Evolutionary conservation across 2,113 vertebrate species (phyloP), one percentile per base, ranked within the genome.

Genomic region (Eleginops maclovinus): DNA sequence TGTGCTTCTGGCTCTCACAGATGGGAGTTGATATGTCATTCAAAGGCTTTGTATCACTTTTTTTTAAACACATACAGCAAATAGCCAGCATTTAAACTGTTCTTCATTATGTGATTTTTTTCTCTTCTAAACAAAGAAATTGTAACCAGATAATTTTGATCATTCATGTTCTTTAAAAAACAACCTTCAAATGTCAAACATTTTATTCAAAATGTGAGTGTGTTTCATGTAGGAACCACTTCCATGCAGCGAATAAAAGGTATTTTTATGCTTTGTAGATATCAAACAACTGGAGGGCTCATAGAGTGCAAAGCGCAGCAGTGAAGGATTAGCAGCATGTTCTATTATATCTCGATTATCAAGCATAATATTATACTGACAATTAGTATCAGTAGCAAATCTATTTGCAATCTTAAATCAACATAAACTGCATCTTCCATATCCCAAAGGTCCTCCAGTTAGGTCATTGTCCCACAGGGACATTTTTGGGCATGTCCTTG

Each of bases 21-120:
- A 53, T 59, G 26, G 75, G 59, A 71, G 28, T 6, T 75, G 69
- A 74, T 82, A 55, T 82, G 66, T 72, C 17, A 8, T 62, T 66
- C 43, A 50, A 44, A 56, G 22, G 75, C 44, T 82, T 56, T 68
- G 16, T 40, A 13, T 21, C 49, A 55, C 24, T 44, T 8, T 68
- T 47, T 72, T 17, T 62, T 17, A 19, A 44, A 40, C 14, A 47
- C 22, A 50, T 2, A 51, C 28, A 51, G 24, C 12, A 43, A 15
- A 54, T 4, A 46, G 22, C 28, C 1, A 2, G 9, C 31, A 36
- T 36, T 36, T 36, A 36, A 36, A 7, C 6, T 36, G 9, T 36
- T 36, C 6, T 36, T 36, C 7, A 36, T 36, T 36, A 36, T 8
- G 31, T 36, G 31, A 55, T 14, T 5, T 26, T 26, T 55, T 26